Percentiles rank a stretch among this genome's conserved stretches.
Conservation (phyloP, 2,888 invertebrate genomes). For the Salpingus planirostris region DNA sequence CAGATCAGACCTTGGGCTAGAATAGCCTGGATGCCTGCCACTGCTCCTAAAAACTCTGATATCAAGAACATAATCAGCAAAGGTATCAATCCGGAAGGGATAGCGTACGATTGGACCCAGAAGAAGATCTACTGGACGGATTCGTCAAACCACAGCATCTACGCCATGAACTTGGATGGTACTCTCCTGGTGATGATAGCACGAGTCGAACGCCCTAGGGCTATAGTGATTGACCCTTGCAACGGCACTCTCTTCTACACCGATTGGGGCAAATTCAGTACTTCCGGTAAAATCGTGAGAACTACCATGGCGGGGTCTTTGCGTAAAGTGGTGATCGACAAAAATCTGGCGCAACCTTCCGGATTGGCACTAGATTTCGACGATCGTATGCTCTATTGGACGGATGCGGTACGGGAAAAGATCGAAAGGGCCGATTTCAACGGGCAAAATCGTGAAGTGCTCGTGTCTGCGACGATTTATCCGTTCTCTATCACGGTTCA, state of each 20-base stretch:
- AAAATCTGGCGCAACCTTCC: constrained; percentile 88
- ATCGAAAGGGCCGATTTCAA: constrained; percentile 88
- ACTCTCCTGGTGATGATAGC: constrained; percentile 84
- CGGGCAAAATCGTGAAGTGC: constrained; percentile 74
- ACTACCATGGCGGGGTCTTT: constrained; percentile 95
- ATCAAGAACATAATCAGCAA: constrained; percentile 63
- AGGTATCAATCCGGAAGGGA: constrained; percentile 86
- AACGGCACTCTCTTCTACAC: constrained; percentile 92
- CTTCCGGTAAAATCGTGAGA: constrained; percentile 86
- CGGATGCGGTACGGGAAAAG: constrained; percentile 90
- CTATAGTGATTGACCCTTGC: constrained; percentile 95
- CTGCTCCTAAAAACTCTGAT: constrained; percentile 53
- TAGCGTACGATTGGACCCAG: constrained; percentile 96
- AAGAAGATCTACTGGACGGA: constrained; percentile 98
- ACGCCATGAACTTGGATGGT: constrained; percentile 88
- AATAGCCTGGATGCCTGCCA: constrained; percentile 72
- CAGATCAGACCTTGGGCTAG: constrained; percentile 88
- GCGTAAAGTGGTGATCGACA: constrained; percentile 79
- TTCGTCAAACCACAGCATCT: constrained; percentile 87
- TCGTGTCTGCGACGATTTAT: constrained; percentile 86
- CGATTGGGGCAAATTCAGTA: constrained; percentile 91
- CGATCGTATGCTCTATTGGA: constrained; percentile 91
- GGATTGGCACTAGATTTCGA: constrained; percentile 94
- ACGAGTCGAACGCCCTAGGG: constrained; percentile 84
- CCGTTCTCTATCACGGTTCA: constrained; percentile 91